Conservation (phyloP, 2,888 invertebrate genomes). For the Portevinia maculata region DNA sequence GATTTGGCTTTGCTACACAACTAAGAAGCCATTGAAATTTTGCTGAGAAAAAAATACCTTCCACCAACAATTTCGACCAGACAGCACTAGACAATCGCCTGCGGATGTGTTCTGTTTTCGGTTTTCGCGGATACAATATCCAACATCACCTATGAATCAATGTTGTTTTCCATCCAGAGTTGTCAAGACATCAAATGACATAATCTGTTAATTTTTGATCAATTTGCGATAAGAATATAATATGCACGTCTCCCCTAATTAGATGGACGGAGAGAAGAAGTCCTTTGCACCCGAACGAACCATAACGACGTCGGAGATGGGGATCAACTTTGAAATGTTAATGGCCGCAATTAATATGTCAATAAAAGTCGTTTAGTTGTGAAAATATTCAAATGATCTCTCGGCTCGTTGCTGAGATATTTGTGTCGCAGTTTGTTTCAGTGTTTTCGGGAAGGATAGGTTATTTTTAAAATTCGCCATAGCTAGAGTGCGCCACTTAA, state of each 20-base stretch:
- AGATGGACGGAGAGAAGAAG: neutral
- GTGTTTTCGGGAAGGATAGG: slow-evolving; percentile 9
- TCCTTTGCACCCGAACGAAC: neutral
- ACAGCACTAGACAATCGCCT: slow-evolving; percentile 7
- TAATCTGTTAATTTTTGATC: slow-evolving; percentile 40
- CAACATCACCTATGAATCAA: slow-evolving; percentile 25
- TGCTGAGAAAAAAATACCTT: neutral
- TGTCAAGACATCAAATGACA: slow-evolving; percentile 41
- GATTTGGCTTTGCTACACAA: neutral
- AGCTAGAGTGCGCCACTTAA: slow-evolving; percentile 49
- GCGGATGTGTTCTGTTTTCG: neutral
- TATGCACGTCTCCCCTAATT: neutral
- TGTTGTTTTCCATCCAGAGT: neutral
- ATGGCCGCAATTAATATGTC: slow-evolving; percentile 81
- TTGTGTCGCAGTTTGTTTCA: slow-evolving; percentile 52
- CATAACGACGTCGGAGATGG: neutral
- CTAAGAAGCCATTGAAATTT: neutral
- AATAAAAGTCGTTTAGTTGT: slow-evolving; percentile 81
- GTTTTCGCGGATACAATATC: slow-evolving; percentile 8
- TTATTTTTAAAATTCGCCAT: slow-evolving; percentile 54
- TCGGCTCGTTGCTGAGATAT: slow-evolving; percentile 62
- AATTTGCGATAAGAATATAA: neutral
- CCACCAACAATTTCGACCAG: neutral
- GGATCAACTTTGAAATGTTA: slow-evolving; percentile 72
- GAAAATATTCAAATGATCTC: slow-evolving; percentile 72